Conservation (phyloP, 2,113 vertebrate species). For the Ivindomyrus marchei region DNA sequence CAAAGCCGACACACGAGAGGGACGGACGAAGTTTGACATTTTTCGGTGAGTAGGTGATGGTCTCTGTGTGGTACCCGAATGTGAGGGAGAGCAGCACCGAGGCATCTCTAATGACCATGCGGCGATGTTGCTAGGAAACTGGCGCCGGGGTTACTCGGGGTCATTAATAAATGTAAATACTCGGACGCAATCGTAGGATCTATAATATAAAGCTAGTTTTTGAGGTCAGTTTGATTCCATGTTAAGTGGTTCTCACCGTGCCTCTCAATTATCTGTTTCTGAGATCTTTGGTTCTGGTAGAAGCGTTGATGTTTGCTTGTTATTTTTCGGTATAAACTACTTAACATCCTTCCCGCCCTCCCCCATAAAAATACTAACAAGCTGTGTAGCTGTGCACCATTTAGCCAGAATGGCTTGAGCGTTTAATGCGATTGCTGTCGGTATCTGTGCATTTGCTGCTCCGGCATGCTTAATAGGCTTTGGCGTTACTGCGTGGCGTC, state of each 20-base stretch:
- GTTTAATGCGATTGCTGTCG: neutral
- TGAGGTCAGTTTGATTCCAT: neutral
- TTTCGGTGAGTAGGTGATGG: slow-evolving; percentile 20
- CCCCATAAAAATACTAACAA: neutral
- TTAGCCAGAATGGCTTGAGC: neutral
- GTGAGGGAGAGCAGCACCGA: neutral
- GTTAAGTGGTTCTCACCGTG: neutral
- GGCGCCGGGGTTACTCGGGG: slow-evolving; percentile 20
- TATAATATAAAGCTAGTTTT: neutral
- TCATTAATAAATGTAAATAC: slow-evolving; percentile 12
- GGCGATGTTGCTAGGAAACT: slow-evolving; percentile 28
- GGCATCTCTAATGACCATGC: slow-evolving; percentile 18
- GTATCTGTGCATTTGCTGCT: neutral
- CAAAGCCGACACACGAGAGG: neutral
- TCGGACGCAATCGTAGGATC: neutral
- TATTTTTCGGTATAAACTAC: neutral
- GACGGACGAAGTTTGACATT: neutral
- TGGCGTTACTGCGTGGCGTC: neutral
- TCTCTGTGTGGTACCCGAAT: neutral
- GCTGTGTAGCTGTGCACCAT: neutral
- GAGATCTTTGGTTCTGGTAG: neutral
- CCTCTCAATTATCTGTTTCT: neutral
- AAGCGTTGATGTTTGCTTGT: neutral
- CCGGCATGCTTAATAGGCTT: neutral
- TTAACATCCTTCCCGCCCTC: neutral